phyloP scores from a whole-genome alignment of 1,140 invertebrate species.

The Drosophila truncata region DNA sequence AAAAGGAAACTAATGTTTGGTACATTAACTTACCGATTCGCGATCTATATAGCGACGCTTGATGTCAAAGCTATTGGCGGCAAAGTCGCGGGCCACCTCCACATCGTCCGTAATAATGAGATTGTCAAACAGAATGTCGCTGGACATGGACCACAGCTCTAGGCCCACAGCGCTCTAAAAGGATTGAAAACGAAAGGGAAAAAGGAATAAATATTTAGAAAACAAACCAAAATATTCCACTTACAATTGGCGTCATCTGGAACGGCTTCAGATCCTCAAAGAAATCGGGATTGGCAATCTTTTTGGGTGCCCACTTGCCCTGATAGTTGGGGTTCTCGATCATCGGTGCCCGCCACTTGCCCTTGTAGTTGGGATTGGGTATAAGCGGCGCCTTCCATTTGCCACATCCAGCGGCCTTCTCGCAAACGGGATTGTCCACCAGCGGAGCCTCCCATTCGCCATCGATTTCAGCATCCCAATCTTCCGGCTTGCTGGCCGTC shows the following conservation, averaged over 20 bases:
- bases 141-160: constrained; percentile 99
- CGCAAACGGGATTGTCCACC: constrained; percentile 96
- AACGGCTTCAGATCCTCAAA: constrained; percentile 97
- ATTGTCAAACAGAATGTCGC: constrained; percentile 97
- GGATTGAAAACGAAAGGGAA: not conserved
- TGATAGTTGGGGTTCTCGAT: constrained; percentile 98
- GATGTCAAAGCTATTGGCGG: constrained; percentile 93
- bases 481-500: constrained; percentile 93
- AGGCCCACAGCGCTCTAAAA: constrained; percentile 95
- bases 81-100: constrained; percentile 92
- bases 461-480: constrained; percentile 99
- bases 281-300: constrained; percentile 96
- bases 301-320: constrained; percentile 96
- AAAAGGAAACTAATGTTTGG: not conserved
- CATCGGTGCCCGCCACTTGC: constrained; percentile 95
- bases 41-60: constrained; percentile 93
- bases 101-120: constrained; percentile 95
- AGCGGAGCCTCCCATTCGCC: constrained; percentile 99
- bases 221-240: constrained; percentile 62
- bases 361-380: constrained; percentile 96
- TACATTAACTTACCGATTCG: constrained; percentile 89
- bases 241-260: constrained; percentile 95
- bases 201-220: not conserved
- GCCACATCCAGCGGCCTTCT: constrained; percentile 95
- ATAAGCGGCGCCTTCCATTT: constrained; percentile 94